phyloP scores from a whole-genome alignment of 2,797 vertebrate species.

The Mallotus villosus region DNA sequence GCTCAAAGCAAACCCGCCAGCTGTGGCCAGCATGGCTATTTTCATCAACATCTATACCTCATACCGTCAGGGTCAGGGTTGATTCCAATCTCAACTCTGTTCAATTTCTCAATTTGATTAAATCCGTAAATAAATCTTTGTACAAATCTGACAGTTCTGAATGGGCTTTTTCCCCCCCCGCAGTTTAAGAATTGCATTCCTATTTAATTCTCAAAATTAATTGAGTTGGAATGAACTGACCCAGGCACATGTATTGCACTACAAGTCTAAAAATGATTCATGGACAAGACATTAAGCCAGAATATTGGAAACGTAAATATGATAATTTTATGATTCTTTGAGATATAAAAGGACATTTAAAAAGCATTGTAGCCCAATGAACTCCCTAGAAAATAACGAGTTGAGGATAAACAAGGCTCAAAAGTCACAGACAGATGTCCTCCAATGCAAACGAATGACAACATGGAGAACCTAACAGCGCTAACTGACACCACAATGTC shows the following conservation, averaged over 20 bases:
- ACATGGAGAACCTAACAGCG: background rate
- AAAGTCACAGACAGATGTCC: background rate
- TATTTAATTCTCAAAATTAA: conserved; percentile 59
- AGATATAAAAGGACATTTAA: background rate
- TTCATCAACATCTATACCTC: conserved; percentile 52
- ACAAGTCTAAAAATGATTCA: background rate
- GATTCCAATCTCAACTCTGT: conserved; percentile 64
- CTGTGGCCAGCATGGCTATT: conserved; percentile 60
- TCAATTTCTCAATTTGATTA: conserved; percentile 62
- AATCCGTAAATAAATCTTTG: conserved; percentile 47
- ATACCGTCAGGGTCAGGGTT: conserved; percentile 30
- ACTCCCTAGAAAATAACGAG: background rate
- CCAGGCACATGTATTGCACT: no score
- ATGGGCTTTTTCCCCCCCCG: background rate
- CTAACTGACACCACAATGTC: no score
- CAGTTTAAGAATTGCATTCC: conserved; percentile 41
- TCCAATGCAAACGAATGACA: background rate
- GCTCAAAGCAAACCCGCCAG: conserved; percentile 40
- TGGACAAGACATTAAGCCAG: background rate
- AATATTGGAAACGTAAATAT: background rate
- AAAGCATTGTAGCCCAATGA: background rate
- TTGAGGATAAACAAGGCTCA: background rate
- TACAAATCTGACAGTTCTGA: conserved; percentile 38
- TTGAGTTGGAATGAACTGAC: conserved; percentile 31
- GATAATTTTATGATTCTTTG: background rate